Conservation (phyloP, 2,797 vertebrate species). For the Manis crassicaudata region DNA sequence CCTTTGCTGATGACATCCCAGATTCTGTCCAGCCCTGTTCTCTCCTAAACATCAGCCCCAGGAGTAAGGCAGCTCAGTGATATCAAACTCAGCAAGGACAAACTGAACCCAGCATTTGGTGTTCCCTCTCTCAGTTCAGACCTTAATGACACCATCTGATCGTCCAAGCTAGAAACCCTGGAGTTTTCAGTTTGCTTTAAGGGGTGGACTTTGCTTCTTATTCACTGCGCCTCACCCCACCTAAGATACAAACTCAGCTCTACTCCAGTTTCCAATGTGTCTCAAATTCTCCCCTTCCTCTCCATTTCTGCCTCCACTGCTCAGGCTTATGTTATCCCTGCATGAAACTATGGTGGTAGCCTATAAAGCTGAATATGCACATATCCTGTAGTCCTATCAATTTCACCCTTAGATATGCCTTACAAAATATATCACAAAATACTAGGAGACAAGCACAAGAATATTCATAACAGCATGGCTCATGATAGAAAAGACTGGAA, state of each 20-base stretch:
- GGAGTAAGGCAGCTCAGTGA: neutral
- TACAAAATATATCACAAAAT: neutral
- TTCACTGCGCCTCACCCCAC: neutral
- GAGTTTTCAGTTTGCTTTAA: neutral
- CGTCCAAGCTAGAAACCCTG: neutral
- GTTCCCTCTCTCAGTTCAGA: neutral
- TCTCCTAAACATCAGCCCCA: neutral
- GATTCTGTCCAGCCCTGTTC: neutral
- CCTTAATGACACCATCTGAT: neutral
- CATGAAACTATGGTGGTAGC: neutral
- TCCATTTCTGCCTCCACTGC: neutral
- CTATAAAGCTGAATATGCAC: neutral
- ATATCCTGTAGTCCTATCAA: neutral
- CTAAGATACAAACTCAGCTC: neutral
- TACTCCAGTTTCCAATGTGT: neutral
- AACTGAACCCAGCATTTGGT: neutral
- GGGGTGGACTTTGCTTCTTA: neutral
- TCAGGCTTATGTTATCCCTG: neutral
- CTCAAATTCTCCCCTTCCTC: neutral
- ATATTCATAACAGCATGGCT: neutral
- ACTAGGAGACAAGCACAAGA: neutral
- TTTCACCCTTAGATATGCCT: neutral
- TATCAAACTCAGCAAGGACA: neutral
- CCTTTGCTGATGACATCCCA: neutral
- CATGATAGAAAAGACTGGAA: neutral